Evolutionary conservation across 2,113 vertebrate genomes (phyloP), one percentile per base, ranked within the genome.

Genomic region (Ceyx melanurus): DNA sequence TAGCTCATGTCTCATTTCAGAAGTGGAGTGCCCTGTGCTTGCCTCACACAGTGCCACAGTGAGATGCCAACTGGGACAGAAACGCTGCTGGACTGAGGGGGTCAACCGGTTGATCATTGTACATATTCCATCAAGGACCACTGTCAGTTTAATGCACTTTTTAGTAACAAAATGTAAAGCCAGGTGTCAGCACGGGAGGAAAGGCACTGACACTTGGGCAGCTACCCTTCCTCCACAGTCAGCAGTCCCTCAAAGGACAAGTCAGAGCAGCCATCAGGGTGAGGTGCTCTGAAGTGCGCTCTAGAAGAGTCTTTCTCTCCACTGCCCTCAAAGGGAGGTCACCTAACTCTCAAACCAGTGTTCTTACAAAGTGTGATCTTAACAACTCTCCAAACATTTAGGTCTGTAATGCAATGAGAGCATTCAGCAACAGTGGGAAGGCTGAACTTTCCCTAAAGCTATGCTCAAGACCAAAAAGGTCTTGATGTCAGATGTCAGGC

Each of bases 31-130:
- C 10, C 37, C 37, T 11, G 37, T 37, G 37, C 53, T 66, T 70
- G 42, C 35, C 45, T 46, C 45, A 16, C 0, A 0, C 54, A 81
- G 50, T 51, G 74, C 61, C 13, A 0, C 43, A n/a, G 18, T 4
- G 46, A 66, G 67, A 31, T 50, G 46, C 45, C 48, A 74, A 2
- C 50, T 35, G 50, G 60, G 81, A 16, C 20, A 65, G 66, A 75
- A 87, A 20, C 1, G 1, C 46, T 6, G 1, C 43, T 62, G 48
- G 40, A 37, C 28, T 1, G 4, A 62, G 67, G 17, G 20, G 72
- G 25, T 33, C 37, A 53, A 46, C 9, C 17, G 25, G 25, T 2
- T 28, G 22, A 37, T 56, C 60, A 16, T 13, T 74, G 8, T 17
- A 16, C 6, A 5, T 67, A 31, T 64, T 40, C 29, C 19, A 29